Evolutionary conservation across 2,113 vertebrate genomes (phyloP).

Genomic region (Sinocyclocheilus maitianheensis): DNA sequence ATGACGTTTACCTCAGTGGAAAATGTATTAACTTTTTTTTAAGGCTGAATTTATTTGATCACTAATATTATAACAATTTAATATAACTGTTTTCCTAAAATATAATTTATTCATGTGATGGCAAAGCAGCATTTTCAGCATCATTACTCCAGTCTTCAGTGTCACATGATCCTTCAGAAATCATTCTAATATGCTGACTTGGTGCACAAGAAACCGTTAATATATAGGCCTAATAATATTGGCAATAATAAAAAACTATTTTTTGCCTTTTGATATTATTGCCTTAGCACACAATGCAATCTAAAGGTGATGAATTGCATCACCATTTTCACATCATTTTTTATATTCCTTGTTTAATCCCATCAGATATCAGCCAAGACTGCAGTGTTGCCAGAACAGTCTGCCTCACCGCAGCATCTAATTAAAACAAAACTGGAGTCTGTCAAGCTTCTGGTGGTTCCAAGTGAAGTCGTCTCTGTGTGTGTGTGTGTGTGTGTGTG

Average conservation of each 20-base stretch:
- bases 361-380: background rate
- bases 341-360: background rate
- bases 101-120: no score
- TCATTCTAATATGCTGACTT: background rate
- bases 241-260: no score
- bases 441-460: background rate
- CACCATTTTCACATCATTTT: background rate
- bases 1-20: background rate
- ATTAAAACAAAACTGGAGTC: constrained; percentile 22
- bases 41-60: no score
- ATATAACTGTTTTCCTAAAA: no score
- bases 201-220: background rate
- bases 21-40: background rate
- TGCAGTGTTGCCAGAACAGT: background rate
- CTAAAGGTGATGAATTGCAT: constrained; percentile 1
- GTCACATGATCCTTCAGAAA: background rate
- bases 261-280: background rate
- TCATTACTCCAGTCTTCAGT: background rate
- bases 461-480: background rate
- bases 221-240: background rate
- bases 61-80: no score
- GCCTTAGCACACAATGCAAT: background rate
- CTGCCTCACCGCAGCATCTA: constrained; percentile 19
- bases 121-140: no score
- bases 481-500: background rate